Evolutionary conservation across 2,888 invertebrate genomes (phyloP), one percentile per base, ranked within the genome.

Genomic region (Erebia aethiops): DNA sequence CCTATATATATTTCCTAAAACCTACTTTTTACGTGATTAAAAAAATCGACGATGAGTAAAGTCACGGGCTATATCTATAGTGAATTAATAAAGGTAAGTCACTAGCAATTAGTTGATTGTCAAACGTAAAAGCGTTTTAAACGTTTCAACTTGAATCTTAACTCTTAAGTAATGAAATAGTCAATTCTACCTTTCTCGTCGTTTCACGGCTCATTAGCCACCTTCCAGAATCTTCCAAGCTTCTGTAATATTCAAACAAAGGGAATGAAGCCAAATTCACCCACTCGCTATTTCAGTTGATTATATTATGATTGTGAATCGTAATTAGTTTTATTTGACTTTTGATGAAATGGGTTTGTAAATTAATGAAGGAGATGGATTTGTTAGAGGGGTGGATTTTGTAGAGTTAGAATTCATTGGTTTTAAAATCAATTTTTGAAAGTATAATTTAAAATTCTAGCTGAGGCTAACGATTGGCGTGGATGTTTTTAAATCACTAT

Each of bases 131-230:
- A 14, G 11, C 57, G 13, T 14, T 81, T 81, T 79, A 13, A 82
- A 82, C 82, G 79, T 79, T 81, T 76, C 75, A 58, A 69, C 76
- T 51, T 68, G 81, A 82, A 61, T 73, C 43, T 41, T 46, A 69
- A 49, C 49, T 71, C 43, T 41, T 46, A 69, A 49, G 56, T 71
- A 79, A 74, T 76, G 71, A 71, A 76, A 78, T 76, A 73, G 76
- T 80, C 78, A 57, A 57, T 58, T 58, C 16, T 2, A 57, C 80
- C 82, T 78, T 82, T 84, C 79, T 83, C 76, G 80, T 79, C 71
- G 74, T 77, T 83, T 84, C 81, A 87, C 86, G 85, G 82, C 77
- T 82, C 86, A 86, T 89, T 88, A 83, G 76, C 75, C 82, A 77
- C 75, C 78, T 77, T 82, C 63, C 56, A 43, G 21, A 65, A 57